These are phyloP conservation scores for Drosophila prolongata DNA, from an alignment of 2,888 invertebrate species.

Conservation along the genomic window DNA sequence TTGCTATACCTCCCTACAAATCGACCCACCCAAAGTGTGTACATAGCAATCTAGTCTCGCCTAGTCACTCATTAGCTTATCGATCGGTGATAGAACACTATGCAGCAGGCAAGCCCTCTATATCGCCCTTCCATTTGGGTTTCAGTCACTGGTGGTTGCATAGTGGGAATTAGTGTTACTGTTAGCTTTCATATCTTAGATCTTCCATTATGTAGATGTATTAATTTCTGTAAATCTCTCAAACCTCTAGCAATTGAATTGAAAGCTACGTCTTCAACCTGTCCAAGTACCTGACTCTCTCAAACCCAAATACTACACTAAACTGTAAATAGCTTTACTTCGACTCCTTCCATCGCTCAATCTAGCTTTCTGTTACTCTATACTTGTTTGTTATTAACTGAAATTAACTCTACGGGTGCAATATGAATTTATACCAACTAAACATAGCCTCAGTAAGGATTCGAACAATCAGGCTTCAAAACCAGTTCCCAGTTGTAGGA, in stretches of 20 bases:
- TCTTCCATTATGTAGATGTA: constrained; percentile 64
- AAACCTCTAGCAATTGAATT: constrained; percentile 34
- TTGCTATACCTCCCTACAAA: not conserved
- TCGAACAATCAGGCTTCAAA: constrained; percentile 46
- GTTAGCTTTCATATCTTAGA: constrained; percentile 69
- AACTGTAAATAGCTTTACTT: constrained; percentile 24
- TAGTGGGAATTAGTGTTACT: constrained; percentile 46
- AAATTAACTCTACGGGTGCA: constrained; percentile 61
- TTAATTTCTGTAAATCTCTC: constrained; percentile 55
- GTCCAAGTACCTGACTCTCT: constrained; percentile 71
- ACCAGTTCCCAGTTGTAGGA: constrained; percentile 13
- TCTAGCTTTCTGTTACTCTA: constrained; percentile 16
- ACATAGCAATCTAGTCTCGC: constrained; percentile 21
- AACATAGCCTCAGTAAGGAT: constrained; percentile 44
- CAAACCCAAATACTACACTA: constrained; percentile 12
- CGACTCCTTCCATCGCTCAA: not conserved
- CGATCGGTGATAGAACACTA: constrained; percentile 46
- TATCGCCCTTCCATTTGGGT: not conserved
- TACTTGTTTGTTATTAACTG: constrained; percentile 11
- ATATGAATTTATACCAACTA: constrained; percentile 62
- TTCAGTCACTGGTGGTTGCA: constrained; percentile 13
- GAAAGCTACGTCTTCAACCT: constrained; percentile 71
- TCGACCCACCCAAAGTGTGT: constrained; percentile 4
- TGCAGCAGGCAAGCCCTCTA: constrained; percentile 7
- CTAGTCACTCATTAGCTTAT: constrained; percentile 44